These are phyloP conservation scores for Steromphala cineraria DNA, from an alignment of 2,888 invertebrate genomes.

Conservation along the genomic window DNA sequence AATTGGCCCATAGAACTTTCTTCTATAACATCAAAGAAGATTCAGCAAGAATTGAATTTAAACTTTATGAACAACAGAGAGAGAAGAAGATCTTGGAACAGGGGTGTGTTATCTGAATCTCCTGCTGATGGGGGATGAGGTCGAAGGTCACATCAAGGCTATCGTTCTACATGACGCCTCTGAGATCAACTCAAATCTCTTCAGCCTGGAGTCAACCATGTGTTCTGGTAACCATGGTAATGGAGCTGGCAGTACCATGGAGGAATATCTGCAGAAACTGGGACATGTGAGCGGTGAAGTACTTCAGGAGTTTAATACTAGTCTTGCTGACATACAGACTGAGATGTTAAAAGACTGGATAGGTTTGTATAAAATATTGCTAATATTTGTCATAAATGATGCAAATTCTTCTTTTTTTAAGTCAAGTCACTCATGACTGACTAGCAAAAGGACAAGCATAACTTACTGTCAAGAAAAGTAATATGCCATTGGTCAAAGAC, in stretches of 20 bases:
- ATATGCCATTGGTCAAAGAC: too few relatives aligned
- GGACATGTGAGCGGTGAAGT: constrained; percentile 27
- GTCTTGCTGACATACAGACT: constrained; percentile 37
- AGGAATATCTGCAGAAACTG: constrained; percentile 28
- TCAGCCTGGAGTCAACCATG: not conserved
- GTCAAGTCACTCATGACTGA: too few relatives aligned
- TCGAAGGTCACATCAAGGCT: constrained; percentile 31
- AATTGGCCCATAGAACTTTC: too few relatives aligned
- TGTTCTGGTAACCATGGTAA: not conserved
- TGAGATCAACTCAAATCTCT: not conserved
- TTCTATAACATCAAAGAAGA: too few relatives aligned
- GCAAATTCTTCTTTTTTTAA: too few relatives aligned
- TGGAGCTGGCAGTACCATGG: constrained; percentile 19
- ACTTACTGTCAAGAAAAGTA: too few relatives aligned
- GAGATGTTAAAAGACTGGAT: constrained; percentile 34
- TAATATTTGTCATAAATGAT: too few relatives aligned
- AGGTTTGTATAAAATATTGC: not conserved
- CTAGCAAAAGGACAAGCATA: too few relatives aligned
- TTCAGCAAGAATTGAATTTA: too few relatives aligned
- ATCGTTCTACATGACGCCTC: not conserved
- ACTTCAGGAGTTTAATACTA: constrained; percentile 32
- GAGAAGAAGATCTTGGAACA: constrained; percentile 50
- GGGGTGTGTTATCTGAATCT: constrained; percentile 49
- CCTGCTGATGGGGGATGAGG: constrained; percentile 38
- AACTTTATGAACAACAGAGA: constrained; percentile 33